Evolutionary conservation across 2,888 invertebrate genomes (phyloP), one percentile per base, ranked within the genome.

Genomic region (Drosophila nr. fundita): DNA sequence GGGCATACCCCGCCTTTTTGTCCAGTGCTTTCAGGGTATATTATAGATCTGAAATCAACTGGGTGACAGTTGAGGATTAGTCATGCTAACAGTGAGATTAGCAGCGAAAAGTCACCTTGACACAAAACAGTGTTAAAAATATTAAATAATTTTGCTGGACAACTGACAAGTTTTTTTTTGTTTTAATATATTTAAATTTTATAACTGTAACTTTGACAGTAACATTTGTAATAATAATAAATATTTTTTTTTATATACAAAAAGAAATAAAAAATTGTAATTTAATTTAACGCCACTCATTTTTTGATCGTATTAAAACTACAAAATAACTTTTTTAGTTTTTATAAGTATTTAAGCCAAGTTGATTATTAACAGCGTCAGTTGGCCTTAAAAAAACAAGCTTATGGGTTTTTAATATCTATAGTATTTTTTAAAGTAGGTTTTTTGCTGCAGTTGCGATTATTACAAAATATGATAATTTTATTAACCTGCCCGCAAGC

Each of bases 401-500:
- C 45, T 3, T 15, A 7, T 13, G 21, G 21, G 1, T 7, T 21
- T 7, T 21, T 7, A 4, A 13, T 45, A 45, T 15, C 1, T 4
- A 21, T 21, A 5, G 0, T 45, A 4, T 4, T 45, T 45, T n/a
- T n/a, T 45, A 15, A 0, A 10, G 30, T 30, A 10, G 3, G 30
- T 15, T 8, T 21, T 24, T 45, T 15, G 8, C 15, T 15, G 11
- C 36, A 29, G n/a, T 2, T 27, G 29, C 10, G 38, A 29, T 38
- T 15, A 8, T 8, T 15, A 2, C 4, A 21, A 21, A 15, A 21
- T 21, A 21, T 21, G 13, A 13, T n/a, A 4, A 29, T 21, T 6
- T 11, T 11, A 11, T n/a, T n/a, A 18, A 15, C 13, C 24, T 24
- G 52, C 24, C 30, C 36, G 38, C 29, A 11, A 74, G 74, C 4